Conservation (phyloP, 2,113 vertebrate genomes). For the Python bivittatus region DNA sequence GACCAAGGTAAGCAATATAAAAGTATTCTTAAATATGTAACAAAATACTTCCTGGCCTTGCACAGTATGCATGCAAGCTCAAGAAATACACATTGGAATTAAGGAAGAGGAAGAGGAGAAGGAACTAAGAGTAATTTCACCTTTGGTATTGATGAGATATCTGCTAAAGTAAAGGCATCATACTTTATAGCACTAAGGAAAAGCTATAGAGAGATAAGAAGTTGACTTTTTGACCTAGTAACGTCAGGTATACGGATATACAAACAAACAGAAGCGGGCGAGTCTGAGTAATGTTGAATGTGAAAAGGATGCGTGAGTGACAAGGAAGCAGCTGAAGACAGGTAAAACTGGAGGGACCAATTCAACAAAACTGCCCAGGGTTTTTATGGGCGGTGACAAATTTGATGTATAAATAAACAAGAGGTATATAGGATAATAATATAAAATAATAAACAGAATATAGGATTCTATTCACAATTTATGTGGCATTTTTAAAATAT, state of each 20-base stretch:
- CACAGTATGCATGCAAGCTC: neutral
- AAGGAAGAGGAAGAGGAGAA: neutral
- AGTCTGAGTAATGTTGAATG: neutral
- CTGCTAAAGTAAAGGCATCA: neutral
- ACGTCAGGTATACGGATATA: neutral
- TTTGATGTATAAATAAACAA: no score
- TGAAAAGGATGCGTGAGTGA: neutral
- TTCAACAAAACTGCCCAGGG: no score
- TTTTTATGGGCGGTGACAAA: no score
- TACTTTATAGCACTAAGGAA: neutral
- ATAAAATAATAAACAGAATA: no score
- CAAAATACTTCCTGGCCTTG: neutral
- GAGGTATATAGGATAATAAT: no score
- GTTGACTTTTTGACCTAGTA: neutral
- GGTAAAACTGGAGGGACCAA: neutral
- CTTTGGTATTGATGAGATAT: neutral
- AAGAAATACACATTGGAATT: neutral
- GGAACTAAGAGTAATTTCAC: neutral
- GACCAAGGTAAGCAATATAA: neutral
- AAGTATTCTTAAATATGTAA: neutral
- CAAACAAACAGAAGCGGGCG: neutral
- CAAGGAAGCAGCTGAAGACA: neutral
- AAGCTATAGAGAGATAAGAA: neutral
- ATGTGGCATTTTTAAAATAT: neutral
- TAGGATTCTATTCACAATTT: neutral